Evolutionary conservation across 1,140 invertebrate genomes (phyloP).

Genomic region (Grapholita molesta): DNA sequence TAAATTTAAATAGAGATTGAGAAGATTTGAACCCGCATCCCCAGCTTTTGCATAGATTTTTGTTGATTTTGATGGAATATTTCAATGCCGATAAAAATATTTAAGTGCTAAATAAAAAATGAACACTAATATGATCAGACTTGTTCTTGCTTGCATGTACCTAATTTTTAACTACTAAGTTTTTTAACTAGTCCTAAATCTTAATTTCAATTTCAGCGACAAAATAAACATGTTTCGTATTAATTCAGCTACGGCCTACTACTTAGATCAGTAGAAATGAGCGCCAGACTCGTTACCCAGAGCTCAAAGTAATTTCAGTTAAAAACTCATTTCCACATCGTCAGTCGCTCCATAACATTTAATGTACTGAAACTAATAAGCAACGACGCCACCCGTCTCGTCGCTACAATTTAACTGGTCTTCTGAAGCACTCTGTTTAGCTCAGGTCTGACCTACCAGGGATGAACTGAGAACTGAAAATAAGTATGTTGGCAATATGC

Average conservation of each 20-base stretch:
- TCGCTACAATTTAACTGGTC: slow-evolving; percentile 40
- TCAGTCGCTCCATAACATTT: slow-evolving; percentile 31
- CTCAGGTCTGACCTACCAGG: slow-evolving; percentile 22
- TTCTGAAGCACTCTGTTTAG: slow-evolving; percentile 48
- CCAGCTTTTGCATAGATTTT: no score
- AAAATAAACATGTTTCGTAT: not conserved
- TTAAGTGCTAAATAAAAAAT: no score
- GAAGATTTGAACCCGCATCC: no score
- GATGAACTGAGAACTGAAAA: not conserved
- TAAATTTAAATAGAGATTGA: no score
- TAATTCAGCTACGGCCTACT: slow-evolving; percentile 24
- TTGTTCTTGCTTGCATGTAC: no score
- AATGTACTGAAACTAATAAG: slow-evolving; percentile 59
- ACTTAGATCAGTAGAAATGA: slow-evolving; percentile 11
- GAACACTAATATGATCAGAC: no score
- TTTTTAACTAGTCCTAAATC: no score
- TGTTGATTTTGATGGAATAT: no score
- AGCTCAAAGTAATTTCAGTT: not conserved
- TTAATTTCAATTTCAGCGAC: no score
- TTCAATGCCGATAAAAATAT: no score
- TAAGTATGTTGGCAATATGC: no score
- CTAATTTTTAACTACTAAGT: no score
- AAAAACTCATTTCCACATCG: slow-evolving; percentile 3
- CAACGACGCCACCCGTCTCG: slow-evolving; percentile 36
- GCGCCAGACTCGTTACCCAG: not conserved